phyloP scores from a whole-genome alignment of 1,140 invertebrate genomes.

The Cataglyphis hispanica region DNA sequence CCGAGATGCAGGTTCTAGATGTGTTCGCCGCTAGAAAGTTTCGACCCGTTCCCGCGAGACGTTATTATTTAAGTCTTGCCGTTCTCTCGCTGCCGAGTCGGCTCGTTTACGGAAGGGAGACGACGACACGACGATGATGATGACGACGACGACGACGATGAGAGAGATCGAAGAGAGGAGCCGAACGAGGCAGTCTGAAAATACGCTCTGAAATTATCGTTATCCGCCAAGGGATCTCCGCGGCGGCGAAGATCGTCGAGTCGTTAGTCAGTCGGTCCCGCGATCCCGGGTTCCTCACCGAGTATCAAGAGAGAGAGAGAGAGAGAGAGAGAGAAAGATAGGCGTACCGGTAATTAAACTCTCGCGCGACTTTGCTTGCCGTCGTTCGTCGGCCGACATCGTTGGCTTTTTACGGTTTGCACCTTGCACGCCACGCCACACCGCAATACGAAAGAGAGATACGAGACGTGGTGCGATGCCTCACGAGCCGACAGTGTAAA shows the following conservation, averaged over 20 bases:
- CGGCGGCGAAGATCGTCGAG: slow-evolving; percentile 56
- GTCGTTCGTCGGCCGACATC: slow-evolving; percentile 60
- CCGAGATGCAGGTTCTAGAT: slow-evolving; percentile 44
- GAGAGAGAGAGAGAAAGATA: slow-evolving; percentile 39
- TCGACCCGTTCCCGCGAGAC: slow-evolving; percentile 19
- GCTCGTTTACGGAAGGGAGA: slow-evolving; percentile 53
- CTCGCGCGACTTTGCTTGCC: slow-evolving; percentile 66
- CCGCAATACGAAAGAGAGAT: background rate
- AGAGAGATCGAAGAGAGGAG: slow-evolving; percentile 54
- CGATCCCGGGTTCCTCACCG: slow-evolving; percentile 52
- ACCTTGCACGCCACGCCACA: slow-evolving; percentile 35
- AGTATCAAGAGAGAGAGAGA: slow-evolving; percentile 28
- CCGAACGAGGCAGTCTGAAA: slow-evolving; percentile 63
- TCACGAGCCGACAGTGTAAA: slow-evolving; percentile 51
- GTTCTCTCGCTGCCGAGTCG: slow-evolving; percentile 26
- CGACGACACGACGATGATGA: slow-evolving; percentile 19
- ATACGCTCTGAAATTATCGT: slow-evolving; percentile 69
- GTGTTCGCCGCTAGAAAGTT: slow-evolving; percentile 18
- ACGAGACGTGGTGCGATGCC: slow-evolving; percentile 4
- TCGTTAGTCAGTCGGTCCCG: slow-evolving; percentile 64
- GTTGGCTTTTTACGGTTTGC: slow-evolving; percentile 64
- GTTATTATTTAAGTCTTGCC: slow-evolving; percentile 58
- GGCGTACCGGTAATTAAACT: slow-evolving; percentile 70
- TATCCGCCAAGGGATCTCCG: slow-evolving; percentile 68
- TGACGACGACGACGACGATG: slow-evolving; percentile 1